phyloP scores from a whole-genome alignment of 1,140 invertebrate species.

The Sitophilus oryzae region DNA sequence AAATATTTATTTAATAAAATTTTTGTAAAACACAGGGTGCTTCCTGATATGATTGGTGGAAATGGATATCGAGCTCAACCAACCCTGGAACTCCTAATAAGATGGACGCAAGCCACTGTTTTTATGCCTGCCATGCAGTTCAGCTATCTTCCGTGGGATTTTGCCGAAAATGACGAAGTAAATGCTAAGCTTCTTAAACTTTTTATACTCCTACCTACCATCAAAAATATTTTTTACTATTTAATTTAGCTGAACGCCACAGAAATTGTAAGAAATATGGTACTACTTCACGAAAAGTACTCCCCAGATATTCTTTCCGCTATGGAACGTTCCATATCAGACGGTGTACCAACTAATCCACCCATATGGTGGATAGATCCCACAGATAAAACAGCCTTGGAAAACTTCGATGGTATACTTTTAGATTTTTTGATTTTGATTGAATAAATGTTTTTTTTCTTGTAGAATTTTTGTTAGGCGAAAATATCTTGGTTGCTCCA shows the following conservation, averaged over 20 bases:
- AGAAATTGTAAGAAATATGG: slow-evolving; percentile 46
- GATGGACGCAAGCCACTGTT: slow-evolving; percentile 82
- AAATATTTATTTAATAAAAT: background rate
- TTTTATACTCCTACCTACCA: background rate
- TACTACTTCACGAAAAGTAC: slow-evolving; percentile 61
- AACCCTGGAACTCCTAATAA: slow-evolving; percentile 73
- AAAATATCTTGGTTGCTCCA: slow-evolving; percentile 75
- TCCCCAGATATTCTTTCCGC: slow-evolving; percentile 55
- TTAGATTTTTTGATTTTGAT: background rate
- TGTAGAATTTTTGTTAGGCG: slow-evolving; percentile 77
- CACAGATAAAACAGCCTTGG: slow-evolving; percentile 45
- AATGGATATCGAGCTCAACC: slow-evolving; percentile 67
- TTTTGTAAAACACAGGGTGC: slow-evolving; percentile 45
- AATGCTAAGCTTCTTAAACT: background rate
- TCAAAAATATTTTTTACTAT: background rate
- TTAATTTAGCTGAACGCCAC: slow-evolving; percentile 39
- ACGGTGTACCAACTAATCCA: slow-evolving; percentile 70
- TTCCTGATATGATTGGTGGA: slow-evolving; percentile 91
- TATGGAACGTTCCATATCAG: slow-evolving; percentile 53
- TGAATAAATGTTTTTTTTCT: slow-evolving; percentile 25
- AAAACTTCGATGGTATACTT: slow-evolving; percentile 24
- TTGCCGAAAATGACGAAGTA: slow-evolving; percentile 8
- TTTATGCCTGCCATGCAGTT: slow-evolving; percentile 87
- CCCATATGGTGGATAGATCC: slow-evolving; percentile 91
- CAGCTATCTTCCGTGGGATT: slow-evolving; percentile 83